phyloP scores from a whole-genome alignment of 2,113 vertebrate genomes.

The Ancistrus triradiatus region DNA sequence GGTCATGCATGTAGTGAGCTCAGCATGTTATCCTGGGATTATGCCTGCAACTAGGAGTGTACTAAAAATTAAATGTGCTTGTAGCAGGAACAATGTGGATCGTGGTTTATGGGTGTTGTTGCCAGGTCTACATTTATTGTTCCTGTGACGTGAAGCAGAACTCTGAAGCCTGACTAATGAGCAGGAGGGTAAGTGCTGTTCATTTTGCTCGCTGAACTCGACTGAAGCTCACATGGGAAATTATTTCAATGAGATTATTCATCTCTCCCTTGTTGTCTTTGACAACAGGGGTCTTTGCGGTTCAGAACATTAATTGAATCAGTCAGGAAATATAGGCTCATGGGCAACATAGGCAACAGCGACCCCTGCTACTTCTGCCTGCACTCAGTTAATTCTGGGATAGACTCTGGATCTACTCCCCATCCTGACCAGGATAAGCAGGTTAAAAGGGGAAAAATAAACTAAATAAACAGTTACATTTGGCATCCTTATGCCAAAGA shows the following conservation, averaged over 20 bases:
- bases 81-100: neutral
- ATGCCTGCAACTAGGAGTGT: too few relatives aligned
- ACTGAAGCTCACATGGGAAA: neutral
- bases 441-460: too few relatives aligned
- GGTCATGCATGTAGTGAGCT: too few relatives aligned
- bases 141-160: slow-evolving; percentile 9
- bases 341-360: too few relatives aligned
- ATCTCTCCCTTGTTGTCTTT: slow-evolving; percentile 1
- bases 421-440: too few relatives aligned
- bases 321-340: neutral
- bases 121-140: neutral
- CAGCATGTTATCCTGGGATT: too few relatives aligned
- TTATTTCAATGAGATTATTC: slow-evolving; percentile 7
- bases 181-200: neutral
- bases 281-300: slow-evolving; percentile 4
- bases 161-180: slow-evolving; percentile 10
- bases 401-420: too few relatives aligned
- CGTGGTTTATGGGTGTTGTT: neutral
- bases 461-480: too few relatives aligned
- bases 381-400: too few relatives aligned
- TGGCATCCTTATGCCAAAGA: too few relatives aligned
- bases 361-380: too few relatives aligned
- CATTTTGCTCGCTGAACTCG: neutral
- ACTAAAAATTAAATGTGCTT: neutral
- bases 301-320: slow-evolving; percentile 1